Conservation (phyloP, 92 coral and sea anemone species). For the Micromussa lordhowensis region DNA sequence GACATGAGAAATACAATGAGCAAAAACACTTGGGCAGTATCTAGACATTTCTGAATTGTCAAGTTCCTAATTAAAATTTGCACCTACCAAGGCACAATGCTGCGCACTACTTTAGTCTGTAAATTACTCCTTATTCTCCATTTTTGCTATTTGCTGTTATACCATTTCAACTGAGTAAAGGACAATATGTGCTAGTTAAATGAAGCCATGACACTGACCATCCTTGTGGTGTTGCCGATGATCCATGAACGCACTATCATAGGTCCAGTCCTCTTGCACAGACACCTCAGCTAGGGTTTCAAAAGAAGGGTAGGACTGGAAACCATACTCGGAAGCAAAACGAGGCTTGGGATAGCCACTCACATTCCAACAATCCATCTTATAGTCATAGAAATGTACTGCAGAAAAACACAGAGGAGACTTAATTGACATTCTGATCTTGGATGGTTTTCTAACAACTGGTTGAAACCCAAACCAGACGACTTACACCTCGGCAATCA, state of each 20-base stretch:
- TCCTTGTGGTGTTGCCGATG: constrained; percentile 95
- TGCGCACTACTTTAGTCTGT: neutral
- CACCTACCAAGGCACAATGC: too few relatives aligned
- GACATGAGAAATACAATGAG: too few relatives aligned
- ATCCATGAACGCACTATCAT: constrained; percentile 85
- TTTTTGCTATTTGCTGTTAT: neutral
- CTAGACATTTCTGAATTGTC: too few relatives aligned
- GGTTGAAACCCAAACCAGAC: neutral
- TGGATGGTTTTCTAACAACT: neutral
- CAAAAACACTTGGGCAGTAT: too few relatives aligned
- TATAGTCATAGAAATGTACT: constrained; percentile 93
- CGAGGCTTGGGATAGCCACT: constrained; percentile 94
- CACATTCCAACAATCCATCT: constrained; percentile 92
- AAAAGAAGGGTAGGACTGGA: constrained; percentile 98
- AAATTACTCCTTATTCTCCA: neutral
- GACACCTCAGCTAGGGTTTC: constrained; percentile 91
- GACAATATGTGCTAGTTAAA: neutral
- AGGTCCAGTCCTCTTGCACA: constrained; percentile 88
- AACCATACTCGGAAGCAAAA: constrained; percentile 98
- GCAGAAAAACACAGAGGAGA: neutral
- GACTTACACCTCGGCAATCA: too few relatives aligned
- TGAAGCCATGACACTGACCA: constrained; percentile 52
- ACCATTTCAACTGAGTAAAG: neutral
- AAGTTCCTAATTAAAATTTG: too few relatives aligned
- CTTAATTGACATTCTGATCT: neutral